These are phyloP conservation scores for Hippotragus niger DNA, from an alignment of 2,113 vertebrate species.

Conservation along the genomic window DNA sequence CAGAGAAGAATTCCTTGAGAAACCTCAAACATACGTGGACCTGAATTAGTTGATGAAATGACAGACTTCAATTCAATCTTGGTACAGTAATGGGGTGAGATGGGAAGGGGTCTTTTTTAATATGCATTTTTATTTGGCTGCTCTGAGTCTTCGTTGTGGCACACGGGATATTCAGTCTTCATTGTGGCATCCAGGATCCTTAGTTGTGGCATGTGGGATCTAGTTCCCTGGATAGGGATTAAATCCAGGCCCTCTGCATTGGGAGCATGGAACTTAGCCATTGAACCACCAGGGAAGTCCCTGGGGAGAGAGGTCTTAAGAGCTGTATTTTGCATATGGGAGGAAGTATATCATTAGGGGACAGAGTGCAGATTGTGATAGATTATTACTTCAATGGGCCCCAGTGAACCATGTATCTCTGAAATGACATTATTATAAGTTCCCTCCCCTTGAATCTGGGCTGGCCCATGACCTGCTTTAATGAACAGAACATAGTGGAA, in stretches of 20 bases:
- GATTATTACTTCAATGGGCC: neutral
- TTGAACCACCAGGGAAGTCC: neutral
- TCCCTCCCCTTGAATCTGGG: neutral
- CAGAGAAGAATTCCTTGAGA: neutral
- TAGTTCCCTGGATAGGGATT: neutral
- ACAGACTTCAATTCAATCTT: neutral
- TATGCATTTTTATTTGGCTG: neutral
- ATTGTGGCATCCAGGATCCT: neutral
- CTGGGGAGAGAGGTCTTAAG: neutral
- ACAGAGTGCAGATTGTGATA: neutral
- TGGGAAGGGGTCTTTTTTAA: neutral
- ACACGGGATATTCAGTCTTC: neutral
- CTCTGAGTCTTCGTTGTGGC: neutral
- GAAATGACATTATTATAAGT: neutral
- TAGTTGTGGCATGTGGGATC: neutral
- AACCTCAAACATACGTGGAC: neutral
- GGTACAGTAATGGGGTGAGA: neutral
- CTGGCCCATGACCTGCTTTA: neutral
- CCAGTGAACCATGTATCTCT: neutral
- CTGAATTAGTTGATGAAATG: neutral
- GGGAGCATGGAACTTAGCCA: neutral
- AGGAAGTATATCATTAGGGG: neutral
- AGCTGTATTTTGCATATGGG: neutral
- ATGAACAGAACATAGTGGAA: neutral
- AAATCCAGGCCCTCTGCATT: neutral